These are phyloP conservation scores for Xiphorhynchus erythropygius DNA, from an alignment of 2,797 vertebrate genomes.

Conservation along the genomic window DNA sequence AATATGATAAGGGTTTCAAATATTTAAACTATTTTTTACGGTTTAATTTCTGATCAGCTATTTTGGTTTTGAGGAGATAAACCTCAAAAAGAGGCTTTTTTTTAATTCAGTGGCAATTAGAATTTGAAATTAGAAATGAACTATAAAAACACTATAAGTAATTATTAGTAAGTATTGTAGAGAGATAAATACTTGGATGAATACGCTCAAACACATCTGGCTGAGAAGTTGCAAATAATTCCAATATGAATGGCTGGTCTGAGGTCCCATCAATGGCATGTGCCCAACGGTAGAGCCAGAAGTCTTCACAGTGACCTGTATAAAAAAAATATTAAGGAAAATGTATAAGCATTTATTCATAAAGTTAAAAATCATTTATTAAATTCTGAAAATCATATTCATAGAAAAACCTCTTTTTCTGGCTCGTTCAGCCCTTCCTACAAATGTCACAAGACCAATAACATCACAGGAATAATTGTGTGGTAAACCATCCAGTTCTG, in stretches of 20 bases:
- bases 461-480: slow-evolving; percentile 85
- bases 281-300: slow-evolving; percentile 91
- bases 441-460: slow-evolving; percentile 89
- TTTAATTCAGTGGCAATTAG: not conserved
- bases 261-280: slow-evolving; percentile 88
- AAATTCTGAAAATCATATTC: slow-evolving; percentile 1
- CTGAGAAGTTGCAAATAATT: slow-evolving; percentile 92
- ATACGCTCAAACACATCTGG: slow-evolving; percentile 88
- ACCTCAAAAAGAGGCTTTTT: not conserved
- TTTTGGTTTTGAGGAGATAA: not conserved
- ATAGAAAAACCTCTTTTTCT: slow-evolving; percentile 79
- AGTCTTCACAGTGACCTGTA: slow-evolving; percentile 84
- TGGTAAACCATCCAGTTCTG: slow-evolving; percentile 77
- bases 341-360: not conserved
- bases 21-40: not conserved
- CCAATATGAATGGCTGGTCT: slow-evolving; percentile 85
- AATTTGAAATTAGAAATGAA: not conserved
- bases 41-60: not conserved
- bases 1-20: not conserved
- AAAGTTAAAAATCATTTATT: not conserved
- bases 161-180: not conserved
- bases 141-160: not conserved
- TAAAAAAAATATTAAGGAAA: slow-evolving; percentile 42
- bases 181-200: slow-evolving; percentile 78
- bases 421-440: slow-evolving; percentile 87